phyloP scores from a whole-genome alignment of 2,888 invertebrate genomes.

The Mythimna ferrago region DNA sequence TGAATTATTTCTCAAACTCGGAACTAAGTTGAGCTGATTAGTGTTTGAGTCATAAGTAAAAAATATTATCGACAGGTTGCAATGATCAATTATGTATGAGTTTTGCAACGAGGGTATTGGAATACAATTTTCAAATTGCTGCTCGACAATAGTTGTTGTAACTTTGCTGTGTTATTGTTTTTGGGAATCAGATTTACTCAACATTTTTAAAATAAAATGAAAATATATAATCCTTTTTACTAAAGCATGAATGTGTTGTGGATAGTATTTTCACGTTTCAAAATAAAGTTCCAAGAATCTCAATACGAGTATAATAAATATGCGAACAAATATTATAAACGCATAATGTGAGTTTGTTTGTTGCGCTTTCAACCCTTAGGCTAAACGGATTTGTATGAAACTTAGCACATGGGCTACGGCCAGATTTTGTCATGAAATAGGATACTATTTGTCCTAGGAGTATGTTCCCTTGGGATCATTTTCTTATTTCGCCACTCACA shows the following conservation, averaged over 20 bases:
- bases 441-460: too few relatives aligned
- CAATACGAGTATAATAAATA: too few relatives aligned
- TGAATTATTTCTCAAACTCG: conserved; percentile 81
- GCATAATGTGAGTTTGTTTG: too few relatives aligned
- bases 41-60: conserved; percentile 50
- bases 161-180: not conserved
- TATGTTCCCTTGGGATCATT: too few relatives aligned
- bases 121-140: conserved; percentile 9
- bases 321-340: too few relatives aligned
- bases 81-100: conserved; percentile 44
- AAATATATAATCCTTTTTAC: not conserved
- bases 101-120: not conserved
- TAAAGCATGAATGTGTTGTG: not conserved
- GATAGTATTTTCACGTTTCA: conserved; percentile 2
- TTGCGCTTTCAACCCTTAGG: too few relatives aligned
- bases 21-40: conserved; percentile 75
- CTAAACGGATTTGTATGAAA: too few relatives aligned
- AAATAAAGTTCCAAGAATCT: not conserved
- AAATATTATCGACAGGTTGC: conserved; percentile 53
- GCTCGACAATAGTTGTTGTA: not conserved
- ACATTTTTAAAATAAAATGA: not conserved
- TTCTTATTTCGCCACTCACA: too few relatives aligned
- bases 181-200: not conserved
- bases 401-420: too few relatives aligned
- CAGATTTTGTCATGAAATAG: too few relatives aligned